phyloP scores from a whole-genome alignment of 30 jellyfish, hydroid and myxozoan genomes.

The Hydractinia symbiolongicarpus region DNA sequence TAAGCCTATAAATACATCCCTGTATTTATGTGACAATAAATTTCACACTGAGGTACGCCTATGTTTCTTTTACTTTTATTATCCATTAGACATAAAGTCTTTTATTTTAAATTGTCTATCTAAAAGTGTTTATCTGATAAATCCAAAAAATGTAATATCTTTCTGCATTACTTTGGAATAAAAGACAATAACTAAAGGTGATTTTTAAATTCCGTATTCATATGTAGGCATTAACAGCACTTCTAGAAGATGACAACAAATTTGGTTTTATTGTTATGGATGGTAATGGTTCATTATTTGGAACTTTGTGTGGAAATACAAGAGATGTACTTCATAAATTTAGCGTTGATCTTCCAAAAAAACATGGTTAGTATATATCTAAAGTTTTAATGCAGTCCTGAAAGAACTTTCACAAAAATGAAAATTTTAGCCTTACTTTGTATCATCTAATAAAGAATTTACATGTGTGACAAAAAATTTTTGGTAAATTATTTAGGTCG shows the following conservation, averaged over 20 bases:
- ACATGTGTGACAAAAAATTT: background rate
- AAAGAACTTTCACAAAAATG: no score
- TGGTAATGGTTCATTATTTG: conserved; percentile 97
- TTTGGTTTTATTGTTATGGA: conserved; percentile 97
- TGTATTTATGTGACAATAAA: conserved; percentile 90
- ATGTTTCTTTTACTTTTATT: no score
- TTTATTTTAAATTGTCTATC: background rate
- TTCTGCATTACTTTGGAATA: no score
- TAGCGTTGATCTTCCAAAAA: conserved; percentile 93
- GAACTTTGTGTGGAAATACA: conserved; percentile 96
- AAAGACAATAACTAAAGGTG: no score
- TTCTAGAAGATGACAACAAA: conserved; percentile 91
- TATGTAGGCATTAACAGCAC: conserved; percentile 85
- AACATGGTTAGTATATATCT: conserved; percentile 59
- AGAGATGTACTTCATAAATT: conserved; percentile 96
- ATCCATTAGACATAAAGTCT: background rate
- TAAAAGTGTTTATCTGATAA: background rate
- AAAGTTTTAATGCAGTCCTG: background rate
- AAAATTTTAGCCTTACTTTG: no score
- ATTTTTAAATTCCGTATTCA: no score
- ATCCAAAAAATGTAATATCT: background rate
- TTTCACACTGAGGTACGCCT: conserved; percentile 88
- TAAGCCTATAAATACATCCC: conserved; percentile 93
- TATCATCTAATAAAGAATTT: background rate
- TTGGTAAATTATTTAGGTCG: conserved; percentile 53